These are phyloP conservation scores for Protobothrops flavoviridis DNA, from an alignment of 2,113 vertebrate genomes.

Conservation along the genomic window DNA sequence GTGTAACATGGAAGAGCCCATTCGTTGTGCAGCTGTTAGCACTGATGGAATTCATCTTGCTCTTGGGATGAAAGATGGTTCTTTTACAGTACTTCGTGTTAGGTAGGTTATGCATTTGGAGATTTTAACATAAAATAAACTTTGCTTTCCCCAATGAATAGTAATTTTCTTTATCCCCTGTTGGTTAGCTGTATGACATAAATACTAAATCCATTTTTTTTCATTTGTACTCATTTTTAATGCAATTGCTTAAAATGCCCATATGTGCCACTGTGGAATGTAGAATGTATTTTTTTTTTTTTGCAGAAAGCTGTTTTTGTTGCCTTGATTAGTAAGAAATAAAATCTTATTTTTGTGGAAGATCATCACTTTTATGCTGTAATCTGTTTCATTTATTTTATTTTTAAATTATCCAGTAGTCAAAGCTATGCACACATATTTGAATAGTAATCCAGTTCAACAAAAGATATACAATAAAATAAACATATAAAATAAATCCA, in stretches of 20 bases:
- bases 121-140: fast-evolving
- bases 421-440: neutral
- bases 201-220: neutral
- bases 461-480: neutral
- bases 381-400: neutral
- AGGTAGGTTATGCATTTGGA: slow-evolving; percentile 72
- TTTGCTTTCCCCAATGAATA: slow-evolving; percentile 12
- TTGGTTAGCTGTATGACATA: neutral
- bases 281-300: neutral
- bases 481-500: neutral
- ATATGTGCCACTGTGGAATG: neutral
- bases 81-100: slow-evolving; percentile 94
- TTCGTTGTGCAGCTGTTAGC: slow-evolving; percentile 93
- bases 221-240: neutral
- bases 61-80: slow-evolving; percentile 97
- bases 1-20: slow-evolving; percentile 98
- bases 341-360: neutral
- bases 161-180: neutral
- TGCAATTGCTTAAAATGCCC: neutral
- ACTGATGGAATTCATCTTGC: slow-evolving; percentile 95
- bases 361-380: neutral
- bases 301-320: neutral
- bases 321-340: neutral
- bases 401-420: neutral
- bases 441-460: neutral